These are phyloP conservation scores for Graptemys geographica DNA, from an alignment of 2,797 vertebrate species.

Conservation along the genomic window DNA sequence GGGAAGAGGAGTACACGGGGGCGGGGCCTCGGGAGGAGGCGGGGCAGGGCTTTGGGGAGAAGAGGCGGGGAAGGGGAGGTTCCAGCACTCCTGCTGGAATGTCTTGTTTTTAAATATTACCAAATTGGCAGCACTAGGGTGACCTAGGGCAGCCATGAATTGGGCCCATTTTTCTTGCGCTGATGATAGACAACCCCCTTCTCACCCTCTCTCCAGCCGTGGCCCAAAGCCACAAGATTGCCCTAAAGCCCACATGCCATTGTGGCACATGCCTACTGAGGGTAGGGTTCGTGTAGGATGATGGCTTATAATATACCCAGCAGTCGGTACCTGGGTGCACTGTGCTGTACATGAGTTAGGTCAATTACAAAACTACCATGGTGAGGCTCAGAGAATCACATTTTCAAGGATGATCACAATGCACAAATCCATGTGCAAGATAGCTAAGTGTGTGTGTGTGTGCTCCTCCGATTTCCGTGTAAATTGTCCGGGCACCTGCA, in stretches of 20 bases:
- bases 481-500: neutral
- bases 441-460: neutral
- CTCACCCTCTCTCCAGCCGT: neutral
- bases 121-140: too few relatives aligned
- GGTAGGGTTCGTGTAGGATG: neutral
- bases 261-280: neutral
- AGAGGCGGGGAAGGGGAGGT: too few relatives aligned
- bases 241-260: neutral
- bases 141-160: neutral
- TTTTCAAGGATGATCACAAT: neutral
- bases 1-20: too few relatives aligned
- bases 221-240: neutral
- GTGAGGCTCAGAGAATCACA: neutral
- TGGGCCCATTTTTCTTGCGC: neutral
- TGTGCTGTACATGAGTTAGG: too few relatives aligned
- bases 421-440: neutral
- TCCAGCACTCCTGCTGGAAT: too few relatives aligned
- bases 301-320: neutral
- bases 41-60: too few relatives aligned
- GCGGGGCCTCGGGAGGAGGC: too few relatives aligned
- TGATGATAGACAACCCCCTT: neutral
- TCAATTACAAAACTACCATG: neutral
- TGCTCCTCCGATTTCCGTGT: neutral
- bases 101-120: too few relatives aligned
- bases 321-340: accelerated